A percentile compares a stretch with the other conserved stretches of the same genome.
These are phyloP conservation scores for Pygoscelis adeliae DNA, from an alignment of 2,113 vertebrate genomes.

Conservation along the genomic window DNA sequence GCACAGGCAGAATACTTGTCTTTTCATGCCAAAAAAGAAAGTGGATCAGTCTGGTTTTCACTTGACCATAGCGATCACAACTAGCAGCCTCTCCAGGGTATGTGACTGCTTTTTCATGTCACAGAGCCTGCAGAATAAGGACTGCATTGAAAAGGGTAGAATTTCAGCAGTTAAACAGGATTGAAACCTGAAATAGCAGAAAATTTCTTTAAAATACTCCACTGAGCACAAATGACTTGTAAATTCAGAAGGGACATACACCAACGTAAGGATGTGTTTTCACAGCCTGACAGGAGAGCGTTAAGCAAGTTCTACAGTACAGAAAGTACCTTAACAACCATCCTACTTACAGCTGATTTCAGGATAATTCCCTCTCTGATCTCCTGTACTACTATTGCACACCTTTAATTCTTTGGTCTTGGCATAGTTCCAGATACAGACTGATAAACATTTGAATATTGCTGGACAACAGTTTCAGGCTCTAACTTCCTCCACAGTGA, in stretches of 20 bases:
- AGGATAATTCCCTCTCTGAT: conserved; percentile 3
- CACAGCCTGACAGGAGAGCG: not conserved
- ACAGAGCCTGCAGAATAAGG: not conserved
- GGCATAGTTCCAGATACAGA: not conserved
- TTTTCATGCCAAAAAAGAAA: not conserved
- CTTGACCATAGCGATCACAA: not conserved
- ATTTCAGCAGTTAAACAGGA: not conserved
- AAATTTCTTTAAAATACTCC: not conserved
- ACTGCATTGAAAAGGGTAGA: not conserved
- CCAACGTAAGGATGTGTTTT: not conserved
- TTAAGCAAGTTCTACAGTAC: not conserved
- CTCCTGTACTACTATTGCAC: not conserved
- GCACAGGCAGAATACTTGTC: not conserved
- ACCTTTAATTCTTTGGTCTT: not conserved
- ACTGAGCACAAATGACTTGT: not conserved
- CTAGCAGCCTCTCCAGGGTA: not conserved
- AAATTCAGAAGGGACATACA: not conserved
- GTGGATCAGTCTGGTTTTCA: not conserved
- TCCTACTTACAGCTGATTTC: not conserved
- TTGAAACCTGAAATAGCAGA: not conserved
- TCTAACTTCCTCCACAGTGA: not conserved
- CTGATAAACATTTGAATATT: not conserved
- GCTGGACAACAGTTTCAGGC: not conserved
- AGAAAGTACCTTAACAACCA: not conserved
- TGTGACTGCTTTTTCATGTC: not conserved